phyloP scores from a whole-genome alignment of 35 echinoderm and acorn worm genomes.

The Heliocidaris tuberculata region DNA sequence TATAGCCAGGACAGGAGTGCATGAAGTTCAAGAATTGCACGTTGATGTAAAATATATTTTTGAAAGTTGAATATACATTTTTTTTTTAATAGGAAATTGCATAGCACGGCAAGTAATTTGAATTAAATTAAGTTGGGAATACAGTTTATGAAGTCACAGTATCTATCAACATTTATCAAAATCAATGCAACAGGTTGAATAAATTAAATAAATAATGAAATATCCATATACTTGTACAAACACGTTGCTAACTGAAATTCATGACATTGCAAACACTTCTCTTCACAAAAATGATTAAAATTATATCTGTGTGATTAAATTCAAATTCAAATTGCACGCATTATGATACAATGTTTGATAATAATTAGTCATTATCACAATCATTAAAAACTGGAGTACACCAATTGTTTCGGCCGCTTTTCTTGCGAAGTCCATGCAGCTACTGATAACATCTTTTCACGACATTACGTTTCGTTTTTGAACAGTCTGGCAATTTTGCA shows the following conservation, averaged over 20 bases:
- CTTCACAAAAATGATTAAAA: background rate
- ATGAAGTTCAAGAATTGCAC: background rate
- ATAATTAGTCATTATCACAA: background rate
- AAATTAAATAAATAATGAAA: background rate
- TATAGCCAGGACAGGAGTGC: background rate
- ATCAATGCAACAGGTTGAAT: background rate
- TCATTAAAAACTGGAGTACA: background rate
- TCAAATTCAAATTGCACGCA: background rate
- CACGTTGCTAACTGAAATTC: background rate
- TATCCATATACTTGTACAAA: background rate
- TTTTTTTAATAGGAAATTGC: background rate
- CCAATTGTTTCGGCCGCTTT: background rate
- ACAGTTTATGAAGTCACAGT: background rate
- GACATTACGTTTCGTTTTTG: background rate
- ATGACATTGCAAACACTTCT: background rate
- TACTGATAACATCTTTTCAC: background rate
- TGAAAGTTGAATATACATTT: background rate
- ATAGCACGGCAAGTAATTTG: background rate
- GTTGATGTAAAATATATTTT: background rate
- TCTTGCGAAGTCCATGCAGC: background rate
- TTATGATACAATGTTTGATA: slow-evolving; percentile 6
- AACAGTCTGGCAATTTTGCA: background rate
- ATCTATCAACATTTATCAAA: background rate
- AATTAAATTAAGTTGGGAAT: background rate
- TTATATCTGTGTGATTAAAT: background rate